Percentiles rank a stretch among this genome's conserved stretches.
Conservation (phyloP, 2,888 invertebrate species). For the Microctonus aethiopoides region DNA sequence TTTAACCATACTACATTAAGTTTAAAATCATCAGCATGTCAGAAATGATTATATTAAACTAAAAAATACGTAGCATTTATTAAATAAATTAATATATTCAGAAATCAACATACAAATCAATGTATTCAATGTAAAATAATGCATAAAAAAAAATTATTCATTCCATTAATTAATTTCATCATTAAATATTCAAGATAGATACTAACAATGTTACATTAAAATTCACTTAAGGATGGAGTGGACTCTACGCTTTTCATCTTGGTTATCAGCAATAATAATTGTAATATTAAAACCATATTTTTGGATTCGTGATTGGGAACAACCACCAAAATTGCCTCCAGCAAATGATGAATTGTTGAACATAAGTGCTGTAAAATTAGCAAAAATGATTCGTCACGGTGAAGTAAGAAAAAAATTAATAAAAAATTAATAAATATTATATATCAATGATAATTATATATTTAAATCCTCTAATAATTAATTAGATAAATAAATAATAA, state of each 20-base stretch:
- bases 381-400: conserved; percentile 54
- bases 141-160: too few species aligned
- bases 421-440: background rate
- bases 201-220: too few species aligned
- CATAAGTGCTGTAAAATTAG: conserved; percentile 53
- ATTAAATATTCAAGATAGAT: too few species aligned
- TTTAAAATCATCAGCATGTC: too few species aligned
- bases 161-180: too few species aligned
- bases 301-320: conserved; percentile 33
- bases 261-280: conserved; percentile 26
- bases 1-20: too few species aligned
- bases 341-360: conserved; percentile 51
- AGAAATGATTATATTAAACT: too few species aligned
- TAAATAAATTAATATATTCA: too few species aligned
- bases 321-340: conserved; percentile 44
- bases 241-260: conserved; percentile 35
- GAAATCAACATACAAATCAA: too few species aligned
- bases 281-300: conserved; percentile 32
- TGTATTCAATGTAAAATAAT: too few species aligned
- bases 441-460: background rate
- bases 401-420: conserved; percentile 52
- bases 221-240: conserved; percentile 42
- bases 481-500: background rate
- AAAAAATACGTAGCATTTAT: too few species aligned
- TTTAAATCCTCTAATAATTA: conserved; percentile 1